Conservation (phyloP, 2,113 vertebrate genomes). For the Acanthochromis polyacanthus region DNA sequence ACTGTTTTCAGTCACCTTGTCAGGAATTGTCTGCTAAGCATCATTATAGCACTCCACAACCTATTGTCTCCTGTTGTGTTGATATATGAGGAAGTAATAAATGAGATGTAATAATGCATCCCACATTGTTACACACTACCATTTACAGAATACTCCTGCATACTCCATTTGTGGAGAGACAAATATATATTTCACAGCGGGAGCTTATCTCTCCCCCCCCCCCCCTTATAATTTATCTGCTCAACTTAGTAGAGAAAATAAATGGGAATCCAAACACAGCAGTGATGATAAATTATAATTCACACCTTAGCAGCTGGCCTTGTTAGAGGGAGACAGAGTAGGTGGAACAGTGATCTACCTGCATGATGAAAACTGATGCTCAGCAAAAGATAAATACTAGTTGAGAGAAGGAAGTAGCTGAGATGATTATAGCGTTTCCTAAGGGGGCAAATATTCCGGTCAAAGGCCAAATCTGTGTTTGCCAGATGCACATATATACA, state of each 20-base stretch:
- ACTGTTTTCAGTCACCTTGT: background rate
- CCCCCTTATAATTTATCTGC: background rate
- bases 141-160: background rate
- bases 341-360: constrained; percentile 14
- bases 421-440: background rate
- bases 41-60: constrained; percentile 7
- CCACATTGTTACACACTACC: background rate
- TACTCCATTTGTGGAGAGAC: background rate
- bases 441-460: background rate
- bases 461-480: background rate
- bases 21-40: background rate
- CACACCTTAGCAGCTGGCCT: constrained; percentile 24
- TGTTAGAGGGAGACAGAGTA: constrained; percentile 12
- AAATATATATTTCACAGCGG: constrained; percentile 1
- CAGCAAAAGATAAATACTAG: background rate
- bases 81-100: background rate
- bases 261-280: constrained; percentile 1
- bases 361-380: constrained; percentile 17
- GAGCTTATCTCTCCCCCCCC: background rate
- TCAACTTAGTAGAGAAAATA: constrained; percentile 4
- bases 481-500: no score
- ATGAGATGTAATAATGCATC: background rate
- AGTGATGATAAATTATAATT: constrained; percentile 13
- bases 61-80: background rate
- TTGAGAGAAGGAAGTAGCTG: background rate